phyloP scores from a whole-genome alignment of 2,888 invertebrate genomes.

The Acanthoscelides obtectus region DNA sequence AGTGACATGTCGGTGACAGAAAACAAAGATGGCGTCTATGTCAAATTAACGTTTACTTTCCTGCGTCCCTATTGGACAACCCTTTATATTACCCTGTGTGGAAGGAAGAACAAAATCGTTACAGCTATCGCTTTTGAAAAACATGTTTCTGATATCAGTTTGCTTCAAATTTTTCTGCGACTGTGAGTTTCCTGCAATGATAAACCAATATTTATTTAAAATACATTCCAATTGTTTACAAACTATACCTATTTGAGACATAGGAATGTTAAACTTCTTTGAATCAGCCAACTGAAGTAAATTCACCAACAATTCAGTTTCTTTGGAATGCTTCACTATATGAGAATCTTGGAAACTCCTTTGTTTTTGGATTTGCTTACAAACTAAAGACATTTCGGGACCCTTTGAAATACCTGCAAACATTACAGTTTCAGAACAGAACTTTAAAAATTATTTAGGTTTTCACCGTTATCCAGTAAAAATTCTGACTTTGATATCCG shows the following conservation, averaged over 20 bases:
- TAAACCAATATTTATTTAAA: conserved; percentile 2
- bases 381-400: conserved; percentile 3
- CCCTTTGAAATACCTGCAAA: neutral
- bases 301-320: conserved; percentile 47
- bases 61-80: no score
- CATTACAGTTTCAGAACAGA: neutral
- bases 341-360: conserved; percentile 48
- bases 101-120: conserved; percentile 43
- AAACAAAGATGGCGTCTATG: no score
- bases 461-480: conserved; percentile 29
- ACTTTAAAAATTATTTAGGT: conserved; percentile 27
- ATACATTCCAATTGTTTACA: conserved; percentile 3
- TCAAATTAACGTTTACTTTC: no score
- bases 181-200: conserved; percentile 4
- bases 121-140: conserved; percentile 50
- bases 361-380: conserved; percentile 51
- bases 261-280: conserved; percentile 49
- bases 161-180: conserved; percentile 44
- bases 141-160: conserved; percentile 56
- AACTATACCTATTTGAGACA: conserved; percentile 47
- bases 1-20: no score
- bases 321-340: conserved; percentile 49
- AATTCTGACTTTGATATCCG: conserved; percentile 24
- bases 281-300: conserved; percentile 51
- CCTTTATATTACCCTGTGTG: conserved; percentile 43